A percentile compares a stretch with the other conserved stretches of the same genome.
Conservation (phyloP, 2,888 invertebrate species). For the Andrena flavipes region DNA sequence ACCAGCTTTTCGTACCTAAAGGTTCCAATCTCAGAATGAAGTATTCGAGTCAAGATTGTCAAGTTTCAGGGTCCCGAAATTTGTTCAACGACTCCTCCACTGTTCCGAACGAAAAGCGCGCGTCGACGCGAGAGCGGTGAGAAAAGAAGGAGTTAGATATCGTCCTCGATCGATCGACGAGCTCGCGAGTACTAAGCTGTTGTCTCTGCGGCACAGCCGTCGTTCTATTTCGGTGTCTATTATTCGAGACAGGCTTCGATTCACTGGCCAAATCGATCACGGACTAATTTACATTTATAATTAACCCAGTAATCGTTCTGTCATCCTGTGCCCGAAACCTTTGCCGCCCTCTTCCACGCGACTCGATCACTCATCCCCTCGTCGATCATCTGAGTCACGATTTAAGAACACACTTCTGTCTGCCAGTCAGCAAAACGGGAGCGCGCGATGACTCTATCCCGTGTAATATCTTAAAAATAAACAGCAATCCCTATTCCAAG, state of each 20-base stretch:
- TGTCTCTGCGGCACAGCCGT: conserved; percentile 73
- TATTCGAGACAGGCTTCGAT: conserved; percentile 81
- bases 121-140: conserved; percentile 17
- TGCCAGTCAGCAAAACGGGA: no score
- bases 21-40: not conserved
- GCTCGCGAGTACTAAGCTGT: conserved; percentile 75
- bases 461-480: no score
- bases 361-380: not conserved
- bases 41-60: not conserved
- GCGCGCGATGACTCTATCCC: no score
- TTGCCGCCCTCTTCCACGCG: conserved; percentile 7
- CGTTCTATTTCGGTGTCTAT: conserved; percentile 83
- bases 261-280: conserved; percentile 84
- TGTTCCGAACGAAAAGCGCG: conserved; percentile 21
- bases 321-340: conserved; percentile 59
- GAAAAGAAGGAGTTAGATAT: conserved; percentile 38
- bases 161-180: conserved; percentile 75
- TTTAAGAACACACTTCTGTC: not conserved
- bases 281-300: conserved; percentile 85
- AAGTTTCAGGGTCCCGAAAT: not conserved
- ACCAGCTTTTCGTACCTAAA: no score
- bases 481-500: no score
- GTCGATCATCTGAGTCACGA: conserved; percentile 9
- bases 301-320: conserved; percentile 78
- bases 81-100: not conserved